These are phyloP conservation scores for Bombus terrestris DNA, from an alignment of 1,140 invertebrate species.

Conservation along the genomic window DNA sequence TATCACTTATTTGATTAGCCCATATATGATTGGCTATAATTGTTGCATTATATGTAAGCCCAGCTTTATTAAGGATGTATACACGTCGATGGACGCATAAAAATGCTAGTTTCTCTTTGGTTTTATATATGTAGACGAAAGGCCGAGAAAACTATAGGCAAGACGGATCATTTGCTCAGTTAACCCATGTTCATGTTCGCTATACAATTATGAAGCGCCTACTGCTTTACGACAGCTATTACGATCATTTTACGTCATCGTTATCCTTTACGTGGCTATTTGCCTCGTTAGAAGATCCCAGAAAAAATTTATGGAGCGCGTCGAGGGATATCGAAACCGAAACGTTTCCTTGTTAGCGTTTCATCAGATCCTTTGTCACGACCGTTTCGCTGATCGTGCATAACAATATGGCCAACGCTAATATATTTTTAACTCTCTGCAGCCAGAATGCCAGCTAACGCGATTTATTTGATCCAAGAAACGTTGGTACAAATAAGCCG, in stretches of 20 bases:
- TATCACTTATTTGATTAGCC: too few relatives aligned
- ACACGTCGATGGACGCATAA: too few relatives aligned
- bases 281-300: constrained; percentile 9
- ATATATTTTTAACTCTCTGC: background rate
- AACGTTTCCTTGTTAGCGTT: constrained; percentile 9
- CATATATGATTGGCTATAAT: too few relatives aligned
- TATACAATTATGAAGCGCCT: constrained; percentile 11
- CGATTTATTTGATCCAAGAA: too few relatives aligned
- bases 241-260: constrained; percentile 11
- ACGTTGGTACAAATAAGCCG: too few relatives aligned
- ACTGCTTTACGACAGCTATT: constrained; percentile 12
- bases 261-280: constrained; percentile 12
- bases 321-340: constrained; percentile 10
- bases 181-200: background rate
- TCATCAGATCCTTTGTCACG: background rate
- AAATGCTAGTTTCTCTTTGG: too few relatives aligned
- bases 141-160: background rate
- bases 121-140: background rate
- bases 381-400: background rate
- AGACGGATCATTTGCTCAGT: background rate
- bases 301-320: background rate
- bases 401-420: background rate
- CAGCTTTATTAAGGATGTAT: too few relatives aligned
- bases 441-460: background rate
- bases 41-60: too few relatives aligned